phyloP scores from a whole-genome alignment of 2,888 invertebrate genomes.

The Drosophila prolongata region DNA sequence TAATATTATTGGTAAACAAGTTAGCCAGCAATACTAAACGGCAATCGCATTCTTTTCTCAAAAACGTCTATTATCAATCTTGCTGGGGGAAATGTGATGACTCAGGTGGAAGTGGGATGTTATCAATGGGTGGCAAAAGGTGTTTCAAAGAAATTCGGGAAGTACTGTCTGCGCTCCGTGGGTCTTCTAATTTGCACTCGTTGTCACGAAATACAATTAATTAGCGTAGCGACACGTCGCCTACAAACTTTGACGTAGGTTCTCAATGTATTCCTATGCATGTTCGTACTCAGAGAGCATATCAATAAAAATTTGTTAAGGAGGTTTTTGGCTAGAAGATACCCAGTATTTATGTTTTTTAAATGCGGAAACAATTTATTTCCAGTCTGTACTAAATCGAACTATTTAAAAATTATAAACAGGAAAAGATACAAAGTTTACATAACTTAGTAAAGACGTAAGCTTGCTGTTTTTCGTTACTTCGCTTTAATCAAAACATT shows the following conservation, averaged over 20 bases:
- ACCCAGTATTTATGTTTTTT: slow-evolving; percentile 1
- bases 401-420: not conserved
- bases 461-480: no score
- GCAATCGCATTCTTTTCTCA: slow-evolving; percentile 24
- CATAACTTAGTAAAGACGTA: not conserved
- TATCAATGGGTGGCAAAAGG: slow-evolving; percentile 7
- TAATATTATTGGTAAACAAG: slow-evolving; percentile 64
- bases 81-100: slow-evolving; percentile 21
- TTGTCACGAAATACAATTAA: slow-evolving; percentile 27
- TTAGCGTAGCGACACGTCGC: slow-evolving; percentile 70
- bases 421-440: not conserved
- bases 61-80: slow-evolving; percentile 26
- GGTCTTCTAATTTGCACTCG: slow-evolving; percentile 20
- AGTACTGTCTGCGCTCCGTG: slow-evolving; percentile 11
- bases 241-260: slow-evolving; percentile 63
- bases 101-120: slow-evolving; percentile 23
- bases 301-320: slow-evolving; percentile 33
- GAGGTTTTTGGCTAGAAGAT: not conserved
- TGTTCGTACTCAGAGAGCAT: slow-evolving; percentile 37
- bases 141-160: slow-evolving; percentile 36
- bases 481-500: no score
- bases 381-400: not conserved
- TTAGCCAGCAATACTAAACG: slow-evolving; percentile 36
- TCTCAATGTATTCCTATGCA: slow-evolving; percentile 12
- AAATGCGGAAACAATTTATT: not conserved